These are phyloP conservation scores for Drosophila mojavensis DNA, from an alignment of 1,140 invertebrate genomes.

Conservation along the genomic window DNA sequence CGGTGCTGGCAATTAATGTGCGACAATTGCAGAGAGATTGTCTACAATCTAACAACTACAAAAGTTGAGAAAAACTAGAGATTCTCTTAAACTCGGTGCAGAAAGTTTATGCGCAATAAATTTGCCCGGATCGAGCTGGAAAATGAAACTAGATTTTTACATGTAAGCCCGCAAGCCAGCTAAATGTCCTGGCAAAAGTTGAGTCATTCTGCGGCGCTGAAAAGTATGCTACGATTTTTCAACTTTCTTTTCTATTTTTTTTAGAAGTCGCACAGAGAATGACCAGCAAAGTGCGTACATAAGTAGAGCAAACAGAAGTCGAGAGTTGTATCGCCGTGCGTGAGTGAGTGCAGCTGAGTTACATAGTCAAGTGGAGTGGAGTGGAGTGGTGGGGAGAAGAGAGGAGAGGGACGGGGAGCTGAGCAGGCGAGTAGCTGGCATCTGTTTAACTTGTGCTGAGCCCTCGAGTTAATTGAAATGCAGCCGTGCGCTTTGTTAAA, in stretches of 20 bases:
- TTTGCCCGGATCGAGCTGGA: background rate
- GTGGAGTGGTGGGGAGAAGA: too few relatives aligned
- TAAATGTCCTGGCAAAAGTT: constrained; percentile 7
- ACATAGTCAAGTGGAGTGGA: too few relatives aligned
- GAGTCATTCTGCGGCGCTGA: constrained; percentile 1
- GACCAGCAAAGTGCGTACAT: constrained; percentile 38
- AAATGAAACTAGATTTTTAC: constrained; percentile 1
- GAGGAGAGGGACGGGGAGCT: background rate
- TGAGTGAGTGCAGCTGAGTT: too few relatives aligned
- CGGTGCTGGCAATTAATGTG: constrained; percentile 37
- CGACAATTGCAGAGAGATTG: constrained; percentile 8
- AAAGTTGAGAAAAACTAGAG: background rate
- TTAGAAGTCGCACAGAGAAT: constrained; percentile 10
- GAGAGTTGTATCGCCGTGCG: background rate
- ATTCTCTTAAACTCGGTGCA: background rate
- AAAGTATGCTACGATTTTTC: constrained; percentile 28
- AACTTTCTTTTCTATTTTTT: too few relatives aligned
- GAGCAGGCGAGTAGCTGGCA: constrained; percentile 6
- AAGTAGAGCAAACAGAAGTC: constrained; percentile 39
- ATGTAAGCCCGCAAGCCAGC: background rate
- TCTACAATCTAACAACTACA: too few relatives aligned
- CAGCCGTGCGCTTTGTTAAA: constrained; percentile 63
- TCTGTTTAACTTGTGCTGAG: constrained; percentile 62
- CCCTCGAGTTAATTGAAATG: constrained; percentile 69
- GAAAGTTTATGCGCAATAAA: background rate